A percentile compares a stretch with the other conserved stretches of the same genome.
Evolutionary conservation across 2,797 vertebrate genomes (phyloP).

Genomic region (Trachurus trachurus): DNA sequence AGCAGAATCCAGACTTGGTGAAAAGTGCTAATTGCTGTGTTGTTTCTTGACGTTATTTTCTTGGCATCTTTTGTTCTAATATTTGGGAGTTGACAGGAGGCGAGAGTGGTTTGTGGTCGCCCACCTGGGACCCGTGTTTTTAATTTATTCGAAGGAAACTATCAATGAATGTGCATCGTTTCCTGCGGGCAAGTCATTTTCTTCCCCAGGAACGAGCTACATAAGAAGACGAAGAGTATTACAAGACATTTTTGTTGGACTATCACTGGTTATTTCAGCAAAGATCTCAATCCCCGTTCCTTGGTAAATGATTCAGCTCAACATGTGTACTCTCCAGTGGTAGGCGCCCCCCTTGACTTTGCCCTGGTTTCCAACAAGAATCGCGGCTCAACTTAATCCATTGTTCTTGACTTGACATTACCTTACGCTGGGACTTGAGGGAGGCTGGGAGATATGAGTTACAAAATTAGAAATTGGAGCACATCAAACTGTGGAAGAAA

Average conservation of each 20-base stretch:
- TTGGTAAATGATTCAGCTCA: constrained; percentile 50
- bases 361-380: constrained; percentile 83
- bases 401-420: constrained; percentile 91
- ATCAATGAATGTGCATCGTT: not conserved
- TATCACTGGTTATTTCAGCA: constrained; percentile 20
- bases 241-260: constrained; percentile 29
- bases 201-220: not conserved
- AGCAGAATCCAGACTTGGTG: not conserved
- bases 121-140: not conserved
- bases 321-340: constrained; percentile 50
- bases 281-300: constrained; percentile 38
- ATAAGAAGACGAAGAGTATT: not conserved
- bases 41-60: not conserved
- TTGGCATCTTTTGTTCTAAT: constrained; percentile 1
- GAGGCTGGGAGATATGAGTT: constrained; percentile 83
- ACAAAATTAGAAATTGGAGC: constrained; percentile 91
- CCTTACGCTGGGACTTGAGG: constrained; percentile 83
- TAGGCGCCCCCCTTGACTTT: constrained; percentile 75
- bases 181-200: not conserved
- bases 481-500: constrained; percentile 88
- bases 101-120: not conserved
- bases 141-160: not conserved
- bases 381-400: constrained; percentile 81
- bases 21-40: not conserved
- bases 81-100: not conserved